Evolutionary conservation across 2,113 vertebrate genomes (phyloP).

Genomic region (Arothron firmamentum): DNA sequence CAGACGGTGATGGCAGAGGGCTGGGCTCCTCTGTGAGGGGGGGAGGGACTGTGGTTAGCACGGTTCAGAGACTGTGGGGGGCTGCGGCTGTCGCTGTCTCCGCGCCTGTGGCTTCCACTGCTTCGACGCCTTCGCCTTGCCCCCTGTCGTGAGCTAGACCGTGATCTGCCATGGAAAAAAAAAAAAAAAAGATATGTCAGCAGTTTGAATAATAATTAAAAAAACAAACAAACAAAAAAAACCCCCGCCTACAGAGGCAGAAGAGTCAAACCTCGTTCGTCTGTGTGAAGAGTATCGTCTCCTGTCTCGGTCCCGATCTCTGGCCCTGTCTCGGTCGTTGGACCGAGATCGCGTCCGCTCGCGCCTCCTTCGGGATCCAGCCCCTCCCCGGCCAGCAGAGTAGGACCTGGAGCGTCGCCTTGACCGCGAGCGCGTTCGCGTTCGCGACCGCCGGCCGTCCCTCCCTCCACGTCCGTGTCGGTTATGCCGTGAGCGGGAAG

Average conservation of each 20-base stretch:
- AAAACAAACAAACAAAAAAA: not conserved
- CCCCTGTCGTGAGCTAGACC: slow-evolving; percentile 81
- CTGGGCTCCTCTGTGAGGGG: slow-evolving; percentile 70
- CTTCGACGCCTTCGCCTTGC: slow-evolving; percentile 74
- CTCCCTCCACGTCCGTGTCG: slow-evolving; percentile 74
- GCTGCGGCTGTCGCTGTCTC: slow-evolving; percentile 79
- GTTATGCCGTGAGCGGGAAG: slow-evolving; percentile 80
- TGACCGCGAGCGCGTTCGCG: slow-evolving; percentile 77
- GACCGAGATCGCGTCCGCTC: slow-evolving; percentile 81
- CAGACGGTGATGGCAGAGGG: slow-evolving; percentile 68
- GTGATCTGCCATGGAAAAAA: slow-evolving; percentile 57
- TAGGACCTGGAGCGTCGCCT: slow-evolving; percentile 78
- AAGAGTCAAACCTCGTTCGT: slow-evolving; percentile 62
- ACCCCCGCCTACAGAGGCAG: not conserved
- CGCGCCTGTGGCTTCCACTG: slow-evolving; percentile 65
- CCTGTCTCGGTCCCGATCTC: slow-evolving; percentile 71
- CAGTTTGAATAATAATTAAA: not conserved
- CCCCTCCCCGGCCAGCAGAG: slow-evolving; percentile 73
- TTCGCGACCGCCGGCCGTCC: slow-evolving; percentile 70
- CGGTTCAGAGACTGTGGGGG: slow-evolving; percentile 74
- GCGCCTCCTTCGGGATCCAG: slow-evolving; percentile 73
- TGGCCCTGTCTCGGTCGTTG: slow-evolving; percentile 58
- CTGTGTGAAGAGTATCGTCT: slow-evolving; percentile 69
- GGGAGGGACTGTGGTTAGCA: slow-evolving; percentile 76
- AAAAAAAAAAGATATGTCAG: not conserved